phyloP scores from a whole-genome alignment of 2,888 invertebrate genomes.

The Pterobdella sp. region DNA sequence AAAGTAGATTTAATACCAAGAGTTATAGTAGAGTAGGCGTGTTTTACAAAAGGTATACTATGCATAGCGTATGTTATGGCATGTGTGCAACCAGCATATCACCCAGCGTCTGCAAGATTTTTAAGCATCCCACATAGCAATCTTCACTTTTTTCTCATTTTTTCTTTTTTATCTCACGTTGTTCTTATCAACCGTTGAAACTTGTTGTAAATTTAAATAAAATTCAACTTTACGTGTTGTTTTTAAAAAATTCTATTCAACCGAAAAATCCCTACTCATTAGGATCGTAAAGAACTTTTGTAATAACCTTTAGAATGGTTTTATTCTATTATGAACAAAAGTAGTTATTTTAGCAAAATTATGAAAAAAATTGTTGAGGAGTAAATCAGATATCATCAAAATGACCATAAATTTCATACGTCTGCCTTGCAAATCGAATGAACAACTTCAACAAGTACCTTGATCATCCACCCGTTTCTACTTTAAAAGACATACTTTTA shows the following conservation, averaged over 20 bases:
- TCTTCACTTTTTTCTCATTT: not conserved
- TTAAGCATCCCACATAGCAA: conserved; percentile 12
- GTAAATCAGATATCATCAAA: too few species aligned
- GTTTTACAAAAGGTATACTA: not conserved
- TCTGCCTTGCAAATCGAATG: too few species aligned
- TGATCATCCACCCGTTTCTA: too few species aligned
- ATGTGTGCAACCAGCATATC: not conserved
- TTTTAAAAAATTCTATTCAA: not conserved
- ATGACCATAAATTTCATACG: too few species aligned
- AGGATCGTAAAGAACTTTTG: not conserved
- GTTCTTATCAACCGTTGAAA: conserved; percentile 6
- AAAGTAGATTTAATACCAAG: conserved; percentile 11
- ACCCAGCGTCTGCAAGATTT: not conserved
- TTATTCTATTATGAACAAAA: too few species aligned
- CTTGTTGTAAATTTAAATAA: conserved; percentile 5
- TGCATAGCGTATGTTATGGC: not conserved
- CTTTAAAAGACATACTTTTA: too few species aligned
- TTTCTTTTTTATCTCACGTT: not conserved
- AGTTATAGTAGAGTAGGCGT: not conserved
- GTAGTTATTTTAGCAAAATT: too few species aligned
- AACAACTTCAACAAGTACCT: too few species aligned
- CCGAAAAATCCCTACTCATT: not conserved
- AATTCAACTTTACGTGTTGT: too few species aligned
- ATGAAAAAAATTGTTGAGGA: too few species aligned
- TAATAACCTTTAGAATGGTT: too few species aligned